These are phyloP conservation scores for Nemapogon koenigi DNA, from an alignment of 2,888 invertebrate genomes.

Conservation along the genomic window DNA sequence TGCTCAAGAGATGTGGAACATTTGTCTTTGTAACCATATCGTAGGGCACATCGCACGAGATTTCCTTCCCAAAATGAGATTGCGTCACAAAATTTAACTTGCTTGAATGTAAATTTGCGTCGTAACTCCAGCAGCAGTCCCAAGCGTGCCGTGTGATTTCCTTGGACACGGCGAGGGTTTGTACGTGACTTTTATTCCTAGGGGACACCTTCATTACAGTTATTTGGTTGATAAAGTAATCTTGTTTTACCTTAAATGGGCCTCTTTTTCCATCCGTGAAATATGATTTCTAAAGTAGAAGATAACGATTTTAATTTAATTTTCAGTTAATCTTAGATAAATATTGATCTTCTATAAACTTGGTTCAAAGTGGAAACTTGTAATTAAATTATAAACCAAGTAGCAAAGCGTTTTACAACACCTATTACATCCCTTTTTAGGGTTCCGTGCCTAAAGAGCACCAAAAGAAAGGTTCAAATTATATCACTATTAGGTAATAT, in stretches of 20 bases:
- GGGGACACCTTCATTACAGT: constrained; percentile 8
- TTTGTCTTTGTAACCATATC: constrained; percentile 54
- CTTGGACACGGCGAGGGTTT: constrained; percentile 15
- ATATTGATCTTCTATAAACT: no score
- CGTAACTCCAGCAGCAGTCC: constrained; percentile 19
- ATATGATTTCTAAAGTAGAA: no score
- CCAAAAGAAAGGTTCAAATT: no score
- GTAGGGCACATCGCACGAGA: constrained; percentile 35
- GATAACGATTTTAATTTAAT: no score
- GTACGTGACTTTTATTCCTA: constrained; percentile 7
- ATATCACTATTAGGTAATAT: no score
- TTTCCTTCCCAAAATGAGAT: constrained; percentile 55
- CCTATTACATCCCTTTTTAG: no score
- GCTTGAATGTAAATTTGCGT: constrained; percentile 52
- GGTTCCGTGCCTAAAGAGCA: no score
- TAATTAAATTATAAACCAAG: no score
- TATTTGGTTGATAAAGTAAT: constrained; percentile 9
- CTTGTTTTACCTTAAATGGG: constrained; percentile 6
- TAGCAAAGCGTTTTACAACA: no score
- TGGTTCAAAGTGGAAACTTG: no score
- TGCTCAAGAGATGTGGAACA: constrained; percentile 39
- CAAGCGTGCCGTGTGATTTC: constrained; percentile 33
- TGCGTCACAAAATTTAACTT: constrained; percentile 58
- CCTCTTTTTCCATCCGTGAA: no score
- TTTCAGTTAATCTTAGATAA: no score